These are phyloP conservation scores for Myotis yumanensis DNA, from an alignment of 2,113 vertebrate genomes.

Conservation along the genomic window DNA sequence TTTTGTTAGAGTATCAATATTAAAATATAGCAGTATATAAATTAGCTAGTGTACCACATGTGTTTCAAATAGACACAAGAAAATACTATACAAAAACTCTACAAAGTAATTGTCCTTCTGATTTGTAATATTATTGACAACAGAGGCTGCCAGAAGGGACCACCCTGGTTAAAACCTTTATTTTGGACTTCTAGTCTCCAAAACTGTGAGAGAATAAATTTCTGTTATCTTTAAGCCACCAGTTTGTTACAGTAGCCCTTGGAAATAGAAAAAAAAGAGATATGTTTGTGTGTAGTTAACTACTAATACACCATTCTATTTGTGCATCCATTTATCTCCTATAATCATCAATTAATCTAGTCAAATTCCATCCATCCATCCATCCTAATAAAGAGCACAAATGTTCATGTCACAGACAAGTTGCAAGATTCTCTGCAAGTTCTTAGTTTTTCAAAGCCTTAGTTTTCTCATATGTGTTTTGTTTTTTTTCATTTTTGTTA, in stretches of 20 bases:
- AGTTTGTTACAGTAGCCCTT: neutral
- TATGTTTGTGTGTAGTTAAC: neutral
- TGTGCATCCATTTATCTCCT: neutral
- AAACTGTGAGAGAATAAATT: neutral
- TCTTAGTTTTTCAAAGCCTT: neutral
- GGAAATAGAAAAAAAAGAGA: neutral
- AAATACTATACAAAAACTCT: neutral
- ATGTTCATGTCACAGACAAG: neutral
- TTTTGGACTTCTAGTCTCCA: neutral
- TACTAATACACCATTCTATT: neutral
- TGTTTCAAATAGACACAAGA: neutral
- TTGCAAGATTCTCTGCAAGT: neutral
- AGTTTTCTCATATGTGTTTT: neutral
- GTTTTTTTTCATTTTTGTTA: no score
- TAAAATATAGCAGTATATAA: neutral
- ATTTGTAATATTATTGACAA: constrained; percentile 11
- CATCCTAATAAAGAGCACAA: neutral
- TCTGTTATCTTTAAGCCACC: neutral
- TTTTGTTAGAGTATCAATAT: neutral
- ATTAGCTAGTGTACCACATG: neutral
- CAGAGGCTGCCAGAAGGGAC: neutral
- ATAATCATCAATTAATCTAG: neutral
- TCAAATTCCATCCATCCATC: neutral
- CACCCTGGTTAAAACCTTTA: neutral
- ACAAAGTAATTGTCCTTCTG: neutral